A percentile compares a stretch with the other conserved stretches of the same genome.
phyloP scores from a whole-genome alignment of 2,113 vertebrate genomes.

The Athene cunicularia region DNA sequence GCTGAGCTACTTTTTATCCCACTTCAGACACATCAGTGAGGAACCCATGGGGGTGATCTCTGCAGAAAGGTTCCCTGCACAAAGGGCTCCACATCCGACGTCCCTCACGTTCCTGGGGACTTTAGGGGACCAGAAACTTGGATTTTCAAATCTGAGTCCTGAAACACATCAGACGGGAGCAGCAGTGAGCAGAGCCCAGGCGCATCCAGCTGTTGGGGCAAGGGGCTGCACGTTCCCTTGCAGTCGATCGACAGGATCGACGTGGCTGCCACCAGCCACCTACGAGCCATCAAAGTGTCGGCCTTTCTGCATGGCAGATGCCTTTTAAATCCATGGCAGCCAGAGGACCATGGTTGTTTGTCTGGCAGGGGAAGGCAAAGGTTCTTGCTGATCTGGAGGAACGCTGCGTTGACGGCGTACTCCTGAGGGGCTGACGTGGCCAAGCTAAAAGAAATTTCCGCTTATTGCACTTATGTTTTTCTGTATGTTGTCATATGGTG shows the following conservation, averaged over 20 bases:
- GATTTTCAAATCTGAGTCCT: neutral
- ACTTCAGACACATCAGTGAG: neutral
- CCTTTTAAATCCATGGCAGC: neutral
- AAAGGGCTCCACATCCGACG: neutral
- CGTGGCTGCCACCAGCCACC: accelerated
- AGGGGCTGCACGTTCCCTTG: neutral
- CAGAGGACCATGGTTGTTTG: accelerated
- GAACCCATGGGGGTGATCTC: accelerated
- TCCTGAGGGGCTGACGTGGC: neutral
- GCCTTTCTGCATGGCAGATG: neutral
- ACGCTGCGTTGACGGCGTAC: accelerated
- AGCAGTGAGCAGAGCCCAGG: neutral
- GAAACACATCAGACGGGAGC: accelerated
- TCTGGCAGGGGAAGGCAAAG: neutral
- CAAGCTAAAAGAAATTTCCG: accelerated
- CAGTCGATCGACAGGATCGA: neutral
- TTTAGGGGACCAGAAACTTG: neutral
- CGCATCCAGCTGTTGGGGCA: no score
- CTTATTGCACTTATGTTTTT: no score
- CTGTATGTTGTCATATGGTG: accelerated
- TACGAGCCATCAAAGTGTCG: neutral
- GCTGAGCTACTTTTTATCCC: neutral
- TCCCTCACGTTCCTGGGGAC: neutral
- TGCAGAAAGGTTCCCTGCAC: neutral
- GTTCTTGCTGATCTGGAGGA: neutral